These are phyloP conservation scores for Alloplasta piceator DNA, from an alignment of 2,888 invertebrate species.

Conservation along the genomic window DNA sequence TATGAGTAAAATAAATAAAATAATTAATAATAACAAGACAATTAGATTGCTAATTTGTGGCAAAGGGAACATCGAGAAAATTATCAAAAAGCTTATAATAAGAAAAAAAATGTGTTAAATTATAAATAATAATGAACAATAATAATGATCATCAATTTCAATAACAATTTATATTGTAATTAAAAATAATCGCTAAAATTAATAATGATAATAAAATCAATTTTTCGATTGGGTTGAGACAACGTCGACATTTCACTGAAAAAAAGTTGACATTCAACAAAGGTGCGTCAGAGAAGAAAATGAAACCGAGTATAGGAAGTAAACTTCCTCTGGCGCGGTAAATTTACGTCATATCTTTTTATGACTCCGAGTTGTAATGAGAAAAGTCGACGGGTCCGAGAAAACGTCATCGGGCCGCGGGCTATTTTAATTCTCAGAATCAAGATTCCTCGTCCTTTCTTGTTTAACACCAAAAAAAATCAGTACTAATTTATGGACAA, in stretches of 20 bases:
- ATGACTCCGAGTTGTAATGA: not conserved
- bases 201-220: too few relatives aligned
- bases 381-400: conserved; percentile 10
- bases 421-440: not conserved
- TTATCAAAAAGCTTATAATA: too few relatives aligned
- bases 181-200: too few relatives aligned
- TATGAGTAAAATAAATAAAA: too few relatives aligned
- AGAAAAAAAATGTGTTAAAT: too few relatives aligned
- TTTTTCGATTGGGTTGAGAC: too few relatives aligned
- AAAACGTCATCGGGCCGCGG: not conserved
- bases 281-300: conserved; percentile 43
- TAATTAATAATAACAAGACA: too few relatives aligned
- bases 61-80: too few relatives aligned
- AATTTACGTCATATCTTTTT: conserved; percentile 11
- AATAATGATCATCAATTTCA: too few relatives aligned
- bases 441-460: not conserved
- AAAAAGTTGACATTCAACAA: conserved; percentile 7
- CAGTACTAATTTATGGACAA: not conserved
- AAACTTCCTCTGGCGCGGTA: conserved; percentile 31
- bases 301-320: conserved; percentile 6
- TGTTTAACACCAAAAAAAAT: not conserved
- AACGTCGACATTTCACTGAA: conserved; percentile 4
- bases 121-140: too few relatives aligned
- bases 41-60: too few relatives aligned
- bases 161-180: too few relatives aligned